These are phyloP conservation scores for Temnothorax nylanderi DNA, from an alignment of 1,140 invertebrate genomes.

Conservation along the genomic window DNA sequence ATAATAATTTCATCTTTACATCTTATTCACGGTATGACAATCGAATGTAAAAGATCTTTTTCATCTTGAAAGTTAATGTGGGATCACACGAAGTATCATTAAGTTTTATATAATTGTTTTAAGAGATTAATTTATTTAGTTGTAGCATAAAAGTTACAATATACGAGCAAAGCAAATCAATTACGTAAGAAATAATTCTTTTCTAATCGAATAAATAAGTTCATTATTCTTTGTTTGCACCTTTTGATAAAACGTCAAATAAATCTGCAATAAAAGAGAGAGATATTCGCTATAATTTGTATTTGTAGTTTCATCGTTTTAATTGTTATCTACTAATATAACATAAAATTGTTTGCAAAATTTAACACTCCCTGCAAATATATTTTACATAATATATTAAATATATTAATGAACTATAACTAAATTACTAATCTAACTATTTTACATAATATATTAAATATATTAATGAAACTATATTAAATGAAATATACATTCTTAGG, in stretches of 20 bases:
- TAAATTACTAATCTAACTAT: too few relatives aligned
- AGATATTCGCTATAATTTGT: not conserved
- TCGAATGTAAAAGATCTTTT: not conserved
- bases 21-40: not conserved
- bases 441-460: not conserved
- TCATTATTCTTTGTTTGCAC: not conserved
- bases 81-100: not conserved
- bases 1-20: not conserved
- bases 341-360: not conserved
- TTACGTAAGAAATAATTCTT: not conserved
- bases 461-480: not conserved
- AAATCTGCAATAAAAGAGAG: not conserved
- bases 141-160: not conserved
- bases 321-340: not conserved
- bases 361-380: not conserved
- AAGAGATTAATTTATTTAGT: constrained; percentile 22
- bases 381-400: not conserved
- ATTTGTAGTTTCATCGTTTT: not conserved
- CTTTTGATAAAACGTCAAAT: not conserved
- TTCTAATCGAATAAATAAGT: not conserved
- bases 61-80: not conserved
- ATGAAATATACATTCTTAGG: not conserved
- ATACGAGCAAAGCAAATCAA: not conserved
- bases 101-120: not conserved
- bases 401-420: not conserved